Evolutionary conservation across 2,797 vertebrate genomes (phyloP), one percentile per base, ranked within the genome.

Genomic region (Muscicapa striata): DNA sequence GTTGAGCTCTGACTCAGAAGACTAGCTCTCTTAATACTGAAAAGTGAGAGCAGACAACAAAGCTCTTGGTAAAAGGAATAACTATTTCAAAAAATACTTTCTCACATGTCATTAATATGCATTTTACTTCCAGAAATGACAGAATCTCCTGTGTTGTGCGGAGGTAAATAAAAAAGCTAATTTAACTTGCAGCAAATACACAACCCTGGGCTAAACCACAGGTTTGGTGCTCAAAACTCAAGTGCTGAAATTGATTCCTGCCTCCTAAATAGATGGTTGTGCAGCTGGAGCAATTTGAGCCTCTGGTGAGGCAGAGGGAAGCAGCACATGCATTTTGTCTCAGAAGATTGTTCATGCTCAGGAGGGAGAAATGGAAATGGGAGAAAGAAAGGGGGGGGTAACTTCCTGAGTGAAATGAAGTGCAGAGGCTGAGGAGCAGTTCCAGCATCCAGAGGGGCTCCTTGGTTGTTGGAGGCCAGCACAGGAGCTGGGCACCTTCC

Each of bases 101-200:
- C 48, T 52, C 11, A 52, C 43, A 29, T 51, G 13, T 23, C 24
- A 41, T 62, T 84, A 79, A 76, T 79, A 49, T 1, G 1, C 17
- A 45, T 92, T 84, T 84, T 66, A 24, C 90, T 84, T 67, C 29
- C 74, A 90, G 63, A 94, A 92, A 45, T 69, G 40, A 79, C 79
- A 84, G 54, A 23, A 63, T 59, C 67, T 79, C 75, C n/a, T 73
- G 21, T 48, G 34, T n/a, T 58, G 32, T 30, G 9, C 1, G 0
- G 30, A 24, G 24, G 32, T 84, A 76, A 79, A 68, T 66, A 70
- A 68, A 75, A 88, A 72, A 68, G 15, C 11, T 32, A 15, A 36
- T 76, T 67, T 36, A 73, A 58, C n/a, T 69, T n/a, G 10, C 23
- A 89, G 19, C 48, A 76, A 73, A 72, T 62, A 52, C 0, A 2